Evolutionary conservation across 2,797 vertebrate genomes (phyloP), one percentile per base, ranked within the genome.

Genomic region (Peromyscus eremicus): DNA sequence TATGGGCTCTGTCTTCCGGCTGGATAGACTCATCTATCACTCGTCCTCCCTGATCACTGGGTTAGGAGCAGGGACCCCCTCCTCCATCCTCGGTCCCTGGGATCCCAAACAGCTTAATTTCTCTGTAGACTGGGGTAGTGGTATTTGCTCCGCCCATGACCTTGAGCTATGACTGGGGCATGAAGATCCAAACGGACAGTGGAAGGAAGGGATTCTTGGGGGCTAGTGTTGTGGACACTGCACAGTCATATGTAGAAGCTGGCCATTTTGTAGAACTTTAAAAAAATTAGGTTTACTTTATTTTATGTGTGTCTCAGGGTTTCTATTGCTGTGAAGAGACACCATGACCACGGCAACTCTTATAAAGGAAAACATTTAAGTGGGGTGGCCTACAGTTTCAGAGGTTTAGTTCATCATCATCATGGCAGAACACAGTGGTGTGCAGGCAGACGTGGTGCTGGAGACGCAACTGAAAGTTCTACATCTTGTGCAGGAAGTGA

Each of bases 41-140:
- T 10, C 27, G 40, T 29, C 32, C 32, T 21, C 62, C 29, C 37
- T 6, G 11, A 27, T 79, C 37, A 73, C 40, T 27, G 8, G 49
- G 60, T 32, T 49, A 34, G 79, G 77, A 83, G 43, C 73, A 21
- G 27, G 68, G 66, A 14, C 4, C 27, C 52, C 11, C 0, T 9
- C 27, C 29, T 8, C 64, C 55, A 7, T 0, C 4, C 25, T 8
- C 0, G 5, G 0, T 0, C 9, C 57, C 25, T 4, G 76, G 23
- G 43, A 23, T 17, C 23, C 13, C 5, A 34, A 40, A 43, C 32
- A 34, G 43, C 64, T 4, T 32, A 73, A 14, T 32, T 29, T 80
- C 40, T 62, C 66, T 16, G 43, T 49, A 6, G 49, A 25, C 37
- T 12, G 29, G 14, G 9, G 40, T 34, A 29, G 52, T 55, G 52